These are phyloP conservation scores for Encarsia formosa DNA, from an alignment of 2,888 invertebrate genomes.

Conservation along the genomic window DNA sequence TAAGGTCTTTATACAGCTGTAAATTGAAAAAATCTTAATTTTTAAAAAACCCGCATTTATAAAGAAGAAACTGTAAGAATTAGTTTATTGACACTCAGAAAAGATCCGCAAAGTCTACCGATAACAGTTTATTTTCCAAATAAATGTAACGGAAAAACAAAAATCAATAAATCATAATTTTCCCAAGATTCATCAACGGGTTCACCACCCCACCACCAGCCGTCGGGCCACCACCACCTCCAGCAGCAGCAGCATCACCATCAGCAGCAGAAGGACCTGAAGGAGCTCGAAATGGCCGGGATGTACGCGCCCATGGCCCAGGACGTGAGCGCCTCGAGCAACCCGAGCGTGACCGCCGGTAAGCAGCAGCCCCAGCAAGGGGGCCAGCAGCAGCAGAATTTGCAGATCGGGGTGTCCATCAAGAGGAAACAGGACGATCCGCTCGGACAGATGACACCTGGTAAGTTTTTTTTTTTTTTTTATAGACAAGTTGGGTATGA, in stretches of 20 bases:
- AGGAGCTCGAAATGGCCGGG: conserved; percentile 46
- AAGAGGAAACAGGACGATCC: conserved; percentile 46
- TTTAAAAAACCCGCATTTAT: no score
- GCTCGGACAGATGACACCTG: conserved; percentile 42
- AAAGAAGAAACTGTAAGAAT: no score
- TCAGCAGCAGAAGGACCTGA: conserved; percentile 51
- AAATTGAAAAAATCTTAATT: no score
- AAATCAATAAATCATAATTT: no score
- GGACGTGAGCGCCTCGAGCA: conserved; percentile 52
- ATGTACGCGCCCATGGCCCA: conserved; percentile 49
- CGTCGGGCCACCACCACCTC: conserved; percentile 47
- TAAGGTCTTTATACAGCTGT: no score
- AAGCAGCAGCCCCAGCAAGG: conserved; percentile 20
- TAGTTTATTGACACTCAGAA: no score
- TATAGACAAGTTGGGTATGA: no score
- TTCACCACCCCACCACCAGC: conserved; percentile 49
- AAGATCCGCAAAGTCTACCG: no score
- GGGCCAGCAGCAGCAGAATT: conserved; percentile 48
- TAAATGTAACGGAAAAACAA: no score
- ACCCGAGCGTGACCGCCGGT: conserved; percentile 23
- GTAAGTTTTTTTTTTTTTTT: no score
- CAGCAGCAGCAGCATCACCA: conserved; percentile 52
- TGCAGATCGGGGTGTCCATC: conserved; percentile 43
- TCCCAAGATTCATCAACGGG: conserved; percentile 53
- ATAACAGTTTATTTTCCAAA: no score